Percentiles rank a stretch among this genome's conserved stretches.
Evolutionary conservation across 1,140 invertebrate species (phyloP).

Genomic region (Polypedilum vanderplanki): DNA sequence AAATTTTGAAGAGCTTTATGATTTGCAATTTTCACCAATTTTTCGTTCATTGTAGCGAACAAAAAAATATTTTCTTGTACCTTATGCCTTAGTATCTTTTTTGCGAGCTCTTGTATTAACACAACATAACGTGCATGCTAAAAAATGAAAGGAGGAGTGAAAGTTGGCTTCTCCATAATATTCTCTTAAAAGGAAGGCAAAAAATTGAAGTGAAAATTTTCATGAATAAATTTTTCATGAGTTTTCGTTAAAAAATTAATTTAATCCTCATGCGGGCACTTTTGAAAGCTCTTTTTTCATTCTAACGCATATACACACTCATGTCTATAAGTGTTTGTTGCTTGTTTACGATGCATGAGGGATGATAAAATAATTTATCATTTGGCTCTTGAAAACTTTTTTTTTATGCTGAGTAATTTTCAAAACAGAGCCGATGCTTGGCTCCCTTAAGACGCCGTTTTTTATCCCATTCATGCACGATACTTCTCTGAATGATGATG

Average conservation of each 20-base stretch:
- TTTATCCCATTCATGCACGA: neutral
- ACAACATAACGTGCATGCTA: neutral
- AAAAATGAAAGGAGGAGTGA: neutral
- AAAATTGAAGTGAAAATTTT: slow-evolving; percentile 6
- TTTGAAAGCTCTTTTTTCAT: neutral
- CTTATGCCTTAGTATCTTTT: no score
- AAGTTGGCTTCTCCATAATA: neutral
- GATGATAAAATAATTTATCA: neutral
- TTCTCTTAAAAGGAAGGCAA: neutral
- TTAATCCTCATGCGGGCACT: slow-evolving; percentile 1
- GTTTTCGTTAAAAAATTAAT: neutral
- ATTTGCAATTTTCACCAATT: neutral
- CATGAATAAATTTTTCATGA: neutral
- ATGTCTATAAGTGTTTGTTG: slow-evolving; percentile 10
- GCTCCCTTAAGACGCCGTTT: neutral
- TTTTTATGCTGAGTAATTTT: slow-evolving; percentile 14
- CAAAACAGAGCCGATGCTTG: neutral
- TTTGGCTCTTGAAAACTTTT: neutral
- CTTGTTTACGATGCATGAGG: neutral
- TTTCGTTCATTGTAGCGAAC: neutral
- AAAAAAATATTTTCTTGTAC: no score
- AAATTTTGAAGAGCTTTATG: neutral
- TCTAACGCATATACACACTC: neutral
- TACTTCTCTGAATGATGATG: neutral
- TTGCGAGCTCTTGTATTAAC: no score